A percentile compares a stretch with the other conserved stretches of the same genome.
Evolutionary conservation across 2,888 invertebrate genomes (phyloP).

Genomic region (Scaptomyza flava): DNA sequence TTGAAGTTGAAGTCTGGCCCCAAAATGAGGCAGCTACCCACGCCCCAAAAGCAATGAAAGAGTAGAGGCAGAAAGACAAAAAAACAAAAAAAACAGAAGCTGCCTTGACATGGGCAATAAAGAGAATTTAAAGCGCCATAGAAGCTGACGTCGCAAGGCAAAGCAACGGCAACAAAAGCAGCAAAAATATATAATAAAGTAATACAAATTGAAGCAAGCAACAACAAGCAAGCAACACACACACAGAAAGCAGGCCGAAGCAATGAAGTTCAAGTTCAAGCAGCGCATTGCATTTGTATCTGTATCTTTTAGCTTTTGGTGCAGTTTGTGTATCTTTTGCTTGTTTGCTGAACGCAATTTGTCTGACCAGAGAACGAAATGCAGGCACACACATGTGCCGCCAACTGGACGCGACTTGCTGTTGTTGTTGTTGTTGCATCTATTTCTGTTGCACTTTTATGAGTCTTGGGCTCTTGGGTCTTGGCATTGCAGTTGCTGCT

Average conservation of each 20-base stretch:
- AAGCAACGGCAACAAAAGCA: constrained; percentile 27
- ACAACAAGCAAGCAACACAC: constrained; percentile 13
- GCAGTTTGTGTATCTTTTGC: constrained; percentile 51
- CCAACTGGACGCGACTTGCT: constrained; percentile 60
- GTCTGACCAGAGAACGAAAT: constrained; percentile 47
- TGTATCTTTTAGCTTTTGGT: constrained; percentile 42
- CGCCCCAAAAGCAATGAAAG: constrained; percentile 13
- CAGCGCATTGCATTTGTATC: constrained; percentile 43
- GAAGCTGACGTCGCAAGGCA: constrained; percentile 47
- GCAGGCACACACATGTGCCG: constrained; percentile 63
- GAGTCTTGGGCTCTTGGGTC: constrained; percentile 23
- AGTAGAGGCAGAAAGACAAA: neutral
- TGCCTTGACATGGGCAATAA: constrained; percentile 76
- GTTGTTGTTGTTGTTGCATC: constrained; percentile 41
- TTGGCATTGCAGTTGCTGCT: constrained; percentile 5
- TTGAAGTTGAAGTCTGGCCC: constrained; percentile 36
- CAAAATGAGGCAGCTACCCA: constrained; percentile 46
- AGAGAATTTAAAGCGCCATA: constrained; percentile 72
- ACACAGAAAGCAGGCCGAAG: constrained; percentile 27
- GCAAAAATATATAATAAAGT: constrained; percentile 65
- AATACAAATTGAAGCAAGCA: constrained; percentile 59
- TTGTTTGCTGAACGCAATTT: constrained; percentile 50
- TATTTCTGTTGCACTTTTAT: constrained; percentile 67
- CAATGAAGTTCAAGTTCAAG: constrained; percentile 74
- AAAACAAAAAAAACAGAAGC: constrained; percentile 9